phyloP scores from a whole-genome alignment of 2,113 vertebrate genomes.

The Platichthys stellatus region DNA sequence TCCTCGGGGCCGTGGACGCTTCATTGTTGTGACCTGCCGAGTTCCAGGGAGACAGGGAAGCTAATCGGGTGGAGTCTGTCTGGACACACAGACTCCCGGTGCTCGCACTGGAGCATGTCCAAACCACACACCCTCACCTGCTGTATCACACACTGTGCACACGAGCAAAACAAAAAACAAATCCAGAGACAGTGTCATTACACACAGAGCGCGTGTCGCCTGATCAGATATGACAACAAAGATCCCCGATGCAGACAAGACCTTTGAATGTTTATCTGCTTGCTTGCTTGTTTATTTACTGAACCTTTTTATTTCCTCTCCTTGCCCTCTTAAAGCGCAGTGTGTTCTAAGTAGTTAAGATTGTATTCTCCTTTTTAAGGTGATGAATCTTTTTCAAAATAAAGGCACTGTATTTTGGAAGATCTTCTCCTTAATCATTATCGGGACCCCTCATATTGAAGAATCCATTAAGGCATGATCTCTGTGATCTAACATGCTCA shows the following conservation, averaged over 20 bases:
- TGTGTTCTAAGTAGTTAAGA: background rate
- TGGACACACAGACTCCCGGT: slow-evolving; percentile 63
- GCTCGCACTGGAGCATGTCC: slow-evolving; percentile 17
- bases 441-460: background rate
- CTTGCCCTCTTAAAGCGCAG: background rate
- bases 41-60: slow-evolving; percentile 63
- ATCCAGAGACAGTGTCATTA: background rate
- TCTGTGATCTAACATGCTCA: slow-evolving; percentile 22
- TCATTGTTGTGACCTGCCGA: slow-evolving; percentile 74
- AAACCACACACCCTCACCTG: slow-evolving; percentile 43
- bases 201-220: background rate
- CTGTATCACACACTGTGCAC: slow-evolving; percentile 41
- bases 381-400: background rate
- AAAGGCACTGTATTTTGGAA: background rate
- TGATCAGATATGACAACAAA: slow-evolving; percentile 11
- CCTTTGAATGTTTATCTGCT: slow-evolving; percentile 9
- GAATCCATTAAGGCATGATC: background rate
- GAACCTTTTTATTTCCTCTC: background rate
- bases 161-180: slow-evolving; percentile 49
- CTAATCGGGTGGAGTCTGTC: slow-evolving; percentile 76
- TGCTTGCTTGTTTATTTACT: background rate
- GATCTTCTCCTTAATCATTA: background rate
- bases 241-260: background rate
- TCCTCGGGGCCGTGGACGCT: slow-evolving; percentile 42
- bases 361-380: background rate